Evolutionary conservation across 35 echinoderm and acorn worm genomes (phyloP).

Genomic region (Patiria miniata): DNA sequence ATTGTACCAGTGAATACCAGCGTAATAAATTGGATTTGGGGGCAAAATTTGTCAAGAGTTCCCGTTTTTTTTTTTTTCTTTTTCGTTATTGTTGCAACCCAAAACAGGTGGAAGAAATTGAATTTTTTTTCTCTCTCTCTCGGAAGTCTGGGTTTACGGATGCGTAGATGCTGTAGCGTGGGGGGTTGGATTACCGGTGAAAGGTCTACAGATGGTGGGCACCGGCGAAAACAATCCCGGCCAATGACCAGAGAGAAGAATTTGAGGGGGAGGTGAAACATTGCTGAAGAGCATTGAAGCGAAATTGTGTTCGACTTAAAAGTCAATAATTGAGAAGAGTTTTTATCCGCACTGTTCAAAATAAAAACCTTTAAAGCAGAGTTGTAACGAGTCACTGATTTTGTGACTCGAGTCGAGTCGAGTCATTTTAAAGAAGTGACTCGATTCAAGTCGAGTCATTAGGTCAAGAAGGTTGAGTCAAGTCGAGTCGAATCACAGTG

Average conservation of each 20-base stretch:
- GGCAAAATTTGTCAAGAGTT: background rate
- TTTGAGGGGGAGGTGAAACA: no score
- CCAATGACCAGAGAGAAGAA: background rate
- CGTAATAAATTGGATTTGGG: conserved; percentile 22
- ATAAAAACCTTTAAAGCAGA: no score
- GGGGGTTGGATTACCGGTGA: background rate
- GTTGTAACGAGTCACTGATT: no score
- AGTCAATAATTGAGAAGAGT: no score
- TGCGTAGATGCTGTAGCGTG: background rate
- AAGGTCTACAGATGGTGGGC: background rate
- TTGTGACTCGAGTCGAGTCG: no score
- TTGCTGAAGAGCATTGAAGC: no score
- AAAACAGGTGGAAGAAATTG: conserved; percentile 22
- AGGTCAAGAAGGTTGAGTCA: no score
- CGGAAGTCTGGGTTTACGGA: background rate
- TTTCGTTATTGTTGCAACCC: conserved; percentile 16
- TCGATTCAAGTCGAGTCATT: no score
- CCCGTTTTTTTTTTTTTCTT: background rate
- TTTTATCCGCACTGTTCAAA: no score
- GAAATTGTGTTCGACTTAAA: no score
- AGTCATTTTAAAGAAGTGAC: no score
- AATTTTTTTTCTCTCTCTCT: background rate
- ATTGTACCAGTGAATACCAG: background rate
- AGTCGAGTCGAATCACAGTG: no score
- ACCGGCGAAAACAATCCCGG: background rate